Evolutionary conservation across 2,888 invertebrate species (phyloP), one percentile per base, ranked within the genome.

Genomic region (Charanyca ferruginea): DNA sequence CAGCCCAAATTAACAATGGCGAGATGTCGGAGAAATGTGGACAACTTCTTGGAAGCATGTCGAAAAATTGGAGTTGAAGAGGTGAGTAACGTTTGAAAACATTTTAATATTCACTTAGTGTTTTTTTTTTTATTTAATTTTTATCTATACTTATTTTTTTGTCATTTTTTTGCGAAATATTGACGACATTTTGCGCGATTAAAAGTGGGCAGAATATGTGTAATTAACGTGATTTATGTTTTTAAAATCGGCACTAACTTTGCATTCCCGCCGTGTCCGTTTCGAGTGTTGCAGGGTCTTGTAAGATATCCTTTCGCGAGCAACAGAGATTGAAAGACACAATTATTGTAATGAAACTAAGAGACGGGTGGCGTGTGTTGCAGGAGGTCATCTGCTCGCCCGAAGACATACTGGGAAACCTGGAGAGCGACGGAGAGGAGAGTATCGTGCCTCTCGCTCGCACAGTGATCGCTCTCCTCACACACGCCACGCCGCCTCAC

Each of bases 1-100:
- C 59, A 99, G 99, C 98, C 99, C 42, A 99, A 99, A 93, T 93
- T 99, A 81, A 98, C 99, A n/a, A 98, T 98, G 97, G 98, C 99
- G 47, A 97, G 99, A 85, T 99, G 99, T 96, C 96, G 99, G 85
- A 96, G 98, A 87, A 99, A 99, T 91, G 99, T 99, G 32, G 99
- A 99, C 90, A 99, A 99, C 94, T 99, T 99, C 89, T 94, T 99
- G 83, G 98, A 99, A 88, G 99, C 99, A 23, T 99, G 99, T 93
- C 96, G 98, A 71, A 98, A 97, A 93, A 98, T 99, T 85, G 99
- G 99, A 79, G 98, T 99, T 16, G 98, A 98, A 94, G 98, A 99
- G 97, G 99, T 99, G 93, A 96, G 97, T 87, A 9, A 18, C 16
- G 35, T 22, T 18, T 38, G 3, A 57, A 28, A 2, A 32, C 1